Percentiles rank a stretch among this genome's conserved stretches.
Evolutionary conservation across 2,797 vertebrate genomes (phyloP).

Genomic region (Ciconia nigra): DNA sequence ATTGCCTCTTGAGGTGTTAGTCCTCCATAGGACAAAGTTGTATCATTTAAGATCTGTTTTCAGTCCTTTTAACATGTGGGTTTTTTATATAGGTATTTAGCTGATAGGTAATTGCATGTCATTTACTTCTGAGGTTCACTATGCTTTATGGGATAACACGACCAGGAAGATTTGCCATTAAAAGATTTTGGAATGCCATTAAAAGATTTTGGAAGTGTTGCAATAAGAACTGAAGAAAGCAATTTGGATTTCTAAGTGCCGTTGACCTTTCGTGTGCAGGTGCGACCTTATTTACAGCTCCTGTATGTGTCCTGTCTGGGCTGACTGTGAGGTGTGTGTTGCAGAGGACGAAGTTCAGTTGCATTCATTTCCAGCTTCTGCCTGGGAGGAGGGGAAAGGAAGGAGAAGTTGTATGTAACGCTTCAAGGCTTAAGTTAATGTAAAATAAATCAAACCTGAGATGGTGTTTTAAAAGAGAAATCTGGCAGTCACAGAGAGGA

Average conservation of each 20-base stretch:
- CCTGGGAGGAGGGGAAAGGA: background rate
- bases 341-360: background rate
- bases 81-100: background rate
- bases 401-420: background rate
- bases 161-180: background rate
- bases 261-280: background rate
- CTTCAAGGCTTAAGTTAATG: slow-evolving; percentile 9
- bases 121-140: background rate
- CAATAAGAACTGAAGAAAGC: background rate
- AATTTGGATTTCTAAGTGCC: background rate
- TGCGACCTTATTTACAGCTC: background rate
- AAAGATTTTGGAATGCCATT: background rate
- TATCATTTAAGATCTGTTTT: background rate
- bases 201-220: background rate
- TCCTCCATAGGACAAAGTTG: background rate
- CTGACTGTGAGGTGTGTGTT: background rate
- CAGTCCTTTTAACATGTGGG: background rate
- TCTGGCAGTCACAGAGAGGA: slow-evolving; percentile 5
- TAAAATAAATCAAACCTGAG: slow-evolving; percentile 46
- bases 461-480: slow-evolving; percentile 49
- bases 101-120: background rate
- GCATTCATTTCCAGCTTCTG: background rate
- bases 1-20: background rate
- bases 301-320: background rate
- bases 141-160: background rate